Percentiles rank a stretch among this genome's conserved stretches.
Conservation (phyloP, 2,888 invertebrate genomes). For the Chorisops tibialis region DNA sequence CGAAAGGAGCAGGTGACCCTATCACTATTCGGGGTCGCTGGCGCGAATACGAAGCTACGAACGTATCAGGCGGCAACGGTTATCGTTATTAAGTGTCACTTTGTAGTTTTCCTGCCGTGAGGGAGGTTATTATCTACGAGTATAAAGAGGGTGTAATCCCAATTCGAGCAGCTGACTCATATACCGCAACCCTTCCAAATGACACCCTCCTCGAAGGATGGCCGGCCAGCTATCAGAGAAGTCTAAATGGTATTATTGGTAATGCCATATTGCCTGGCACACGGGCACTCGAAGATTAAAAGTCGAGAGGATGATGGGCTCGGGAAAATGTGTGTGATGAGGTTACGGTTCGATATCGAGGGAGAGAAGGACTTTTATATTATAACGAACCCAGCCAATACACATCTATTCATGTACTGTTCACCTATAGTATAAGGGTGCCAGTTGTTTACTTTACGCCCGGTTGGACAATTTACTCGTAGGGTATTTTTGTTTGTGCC, state of each 20-base stretch:
- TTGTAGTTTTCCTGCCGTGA: neutral
- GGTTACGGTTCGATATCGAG: neutral
- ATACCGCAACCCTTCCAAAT: neutral
- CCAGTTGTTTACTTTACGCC: constrained; percentile 9
- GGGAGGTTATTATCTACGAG: neutral
- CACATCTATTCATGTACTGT: too few relatives aligned
- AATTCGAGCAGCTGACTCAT: constrained; percentile 1
- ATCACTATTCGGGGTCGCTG: too few relatives aligned
- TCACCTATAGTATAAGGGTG: too few relatives aligned
- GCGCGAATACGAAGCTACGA: too few relatives aligned
- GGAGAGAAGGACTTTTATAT: too few relatives aligned
- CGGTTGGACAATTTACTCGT: neutral
- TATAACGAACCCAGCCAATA: too few relatives aligned
- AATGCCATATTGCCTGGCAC: neutral
- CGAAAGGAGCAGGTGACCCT: too few relatives aligned
- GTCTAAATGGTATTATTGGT: neutral
- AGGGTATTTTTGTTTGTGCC: constrained; percentile 2
- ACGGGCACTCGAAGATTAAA: neutral
- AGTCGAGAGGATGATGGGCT: neutral
- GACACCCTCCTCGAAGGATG: too few relatives aligned
- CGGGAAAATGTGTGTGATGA: constrained; percentile 1
- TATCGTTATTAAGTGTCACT: constrained; percentile 13
- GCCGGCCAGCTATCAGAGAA: too few relatives aligned
- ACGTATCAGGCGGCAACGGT: neutral
- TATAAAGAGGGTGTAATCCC: neutral